phyloP scores from a whole-genome alignment of 2,797 vertebrate genomes.

The Helostoma temminkii region DNA sequence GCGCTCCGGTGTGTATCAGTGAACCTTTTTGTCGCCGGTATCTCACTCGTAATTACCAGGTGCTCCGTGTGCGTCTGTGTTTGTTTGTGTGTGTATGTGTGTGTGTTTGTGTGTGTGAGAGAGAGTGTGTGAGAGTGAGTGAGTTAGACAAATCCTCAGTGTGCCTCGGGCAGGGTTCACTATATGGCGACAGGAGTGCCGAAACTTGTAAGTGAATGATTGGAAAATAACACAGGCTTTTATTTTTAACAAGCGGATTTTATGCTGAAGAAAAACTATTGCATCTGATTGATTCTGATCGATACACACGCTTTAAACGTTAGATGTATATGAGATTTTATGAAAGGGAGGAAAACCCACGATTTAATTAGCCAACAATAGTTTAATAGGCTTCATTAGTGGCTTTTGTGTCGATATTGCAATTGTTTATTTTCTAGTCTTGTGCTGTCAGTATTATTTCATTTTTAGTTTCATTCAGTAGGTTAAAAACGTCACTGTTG shows the following conservation, averaged over 20 bases:
- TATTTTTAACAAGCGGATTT: not conserved
- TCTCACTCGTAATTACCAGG: constrained; percentile 17
- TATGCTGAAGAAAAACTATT: not conserved
- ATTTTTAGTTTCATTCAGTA: not conserved
- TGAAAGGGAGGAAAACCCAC: not conserved
- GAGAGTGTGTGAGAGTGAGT: no score
- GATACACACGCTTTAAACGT: not conserved
- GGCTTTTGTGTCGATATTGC: not conserved
- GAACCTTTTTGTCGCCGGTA: constrained; percentile 4
- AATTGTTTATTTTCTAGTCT: not conserved
- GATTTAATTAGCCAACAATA: not conserved
- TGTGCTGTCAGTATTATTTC: not conserved
- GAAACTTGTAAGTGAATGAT: not conserved
- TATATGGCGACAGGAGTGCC: not conserved
- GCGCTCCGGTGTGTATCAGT: constrained; percentile 12
- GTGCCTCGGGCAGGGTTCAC: no score
- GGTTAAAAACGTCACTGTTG: not conserved
- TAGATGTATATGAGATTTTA: not conserved
- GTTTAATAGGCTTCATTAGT: no score
- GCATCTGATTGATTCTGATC: not conserved
- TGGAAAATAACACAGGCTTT: not conserved
- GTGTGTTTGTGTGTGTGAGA: not conserved
- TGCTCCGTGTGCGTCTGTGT: no score
- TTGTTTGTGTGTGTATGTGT: not conserved
- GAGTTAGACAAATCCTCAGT: not conserved